Conservation (phyloP, 2,888 invertebrate species). For the Tipula unca region DNA sequence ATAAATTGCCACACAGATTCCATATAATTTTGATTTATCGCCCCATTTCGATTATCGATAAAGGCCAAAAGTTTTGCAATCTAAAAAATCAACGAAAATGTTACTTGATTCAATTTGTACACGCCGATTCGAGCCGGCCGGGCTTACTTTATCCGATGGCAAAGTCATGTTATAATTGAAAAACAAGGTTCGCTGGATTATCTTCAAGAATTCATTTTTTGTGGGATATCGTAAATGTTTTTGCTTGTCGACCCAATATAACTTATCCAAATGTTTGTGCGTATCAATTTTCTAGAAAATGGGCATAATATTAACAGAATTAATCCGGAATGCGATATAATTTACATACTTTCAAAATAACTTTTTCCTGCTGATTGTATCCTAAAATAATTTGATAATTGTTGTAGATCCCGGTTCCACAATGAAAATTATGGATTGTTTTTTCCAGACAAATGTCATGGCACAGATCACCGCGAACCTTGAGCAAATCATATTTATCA, state of each 20-base stretch:
- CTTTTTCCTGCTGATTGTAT: neutral
- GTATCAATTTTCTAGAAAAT: neutral
- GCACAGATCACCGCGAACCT: neutral
- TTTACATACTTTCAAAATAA: neutral
- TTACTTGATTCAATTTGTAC: neutral
- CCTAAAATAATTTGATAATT: neutral
- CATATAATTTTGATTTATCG: slow-evolving; percentile 16
- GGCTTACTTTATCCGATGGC: neutral
- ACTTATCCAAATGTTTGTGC: neutral
- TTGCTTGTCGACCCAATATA: neutral
- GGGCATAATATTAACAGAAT: too few relatives aligned
- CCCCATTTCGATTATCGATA: neutral
- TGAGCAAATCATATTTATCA: neutral
- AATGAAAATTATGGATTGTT: neutral
- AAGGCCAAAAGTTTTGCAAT: neutral
- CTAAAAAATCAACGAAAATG: neutral
- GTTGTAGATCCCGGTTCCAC: neutral
- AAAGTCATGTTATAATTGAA: neutral
- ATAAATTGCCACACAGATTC: neutral
- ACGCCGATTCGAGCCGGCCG: neutral
- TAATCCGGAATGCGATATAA: neutral
- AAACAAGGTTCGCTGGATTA: neutral
- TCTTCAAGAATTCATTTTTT: neutral
- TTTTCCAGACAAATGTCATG: slow-evolving; percentile 18
- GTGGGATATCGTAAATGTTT: neutral